A percentile compares a stretch with the other conserved stretches of the same genome.
These are phyloP conservation scores for Strigamia crassipes DNA, from an alignment of 2,888 invertebrate genomes.

Conservation along the genomic window DNA sequence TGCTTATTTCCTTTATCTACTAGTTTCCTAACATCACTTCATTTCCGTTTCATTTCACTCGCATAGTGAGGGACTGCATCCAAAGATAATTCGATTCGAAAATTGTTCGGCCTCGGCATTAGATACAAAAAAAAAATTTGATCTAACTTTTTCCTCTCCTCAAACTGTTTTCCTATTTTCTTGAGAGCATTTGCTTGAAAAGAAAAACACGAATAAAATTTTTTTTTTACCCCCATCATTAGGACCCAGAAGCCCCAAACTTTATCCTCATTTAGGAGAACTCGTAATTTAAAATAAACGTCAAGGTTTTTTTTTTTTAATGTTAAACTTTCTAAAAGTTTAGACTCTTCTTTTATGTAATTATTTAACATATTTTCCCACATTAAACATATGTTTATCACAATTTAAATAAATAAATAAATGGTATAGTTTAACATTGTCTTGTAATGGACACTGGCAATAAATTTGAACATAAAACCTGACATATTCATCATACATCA, in stretches of 20 bases:
- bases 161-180: not conserved
- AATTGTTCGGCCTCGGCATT: not conserved
- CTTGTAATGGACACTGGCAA: not conserved
- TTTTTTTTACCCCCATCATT: constrained; percentile 18
- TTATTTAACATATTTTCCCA: no score
- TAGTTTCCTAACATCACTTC: constrained; percentile 18
- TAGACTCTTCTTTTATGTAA: no score
- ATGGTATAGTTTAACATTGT: not conserved
- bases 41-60: constrained; percentile 40
- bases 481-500: not conserved
- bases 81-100: constrained; percentile 39
- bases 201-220: not conserved
- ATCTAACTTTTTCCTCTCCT: not conserved
- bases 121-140: not conserved
- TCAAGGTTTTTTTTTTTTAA: not conserved
- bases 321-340: no score
- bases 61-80: constrained; percentile 32
- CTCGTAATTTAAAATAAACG: not conserved
- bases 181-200: not conserved
- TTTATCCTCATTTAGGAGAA: not conserved
- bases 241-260: not conserved
- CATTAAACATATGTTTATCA: no score
- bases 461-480: not conserved
- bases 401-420: not conserved
- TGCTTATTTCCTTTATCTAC: constrained; percentile 42